Conservation (phyloP, 2,113 vertebrate genomes). For the Connochaetes taurinus region DNA sequence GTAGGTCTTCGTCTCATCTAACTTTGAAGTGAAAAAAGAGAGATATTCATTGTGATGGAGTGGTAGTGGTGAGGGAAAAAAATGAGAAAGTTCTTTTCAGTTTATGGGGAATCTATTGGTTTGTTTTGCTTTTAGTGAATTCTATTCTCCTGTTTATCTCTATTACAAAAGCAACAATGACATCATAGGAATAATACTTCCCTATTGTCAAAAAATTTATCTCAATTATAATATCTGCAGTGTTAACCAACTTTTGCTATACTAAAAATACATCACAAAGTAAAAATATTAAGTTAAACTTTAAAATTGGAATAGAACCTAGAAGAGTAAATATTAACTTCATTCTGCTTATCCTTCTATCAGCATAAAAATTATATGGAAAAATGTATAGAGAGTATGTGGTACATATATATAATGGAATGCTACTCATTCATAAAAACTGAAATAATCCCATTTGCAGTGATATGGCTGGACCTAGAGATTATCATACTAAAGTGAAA, state of each 20-base stretch:
- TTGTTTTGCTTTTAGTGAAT: neutral
- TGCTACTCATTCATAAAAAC: neutral
- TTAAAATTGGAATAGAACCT: neutral
- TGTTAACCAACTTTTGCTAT: neutral
- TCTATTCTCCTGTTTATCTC: slow-evolving; percentile 14
- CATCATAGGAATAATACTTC: neutral
- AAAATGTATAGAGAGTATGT: neutral
- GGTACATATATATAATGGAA: neutral
- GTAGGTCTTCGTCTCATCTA: neutral
- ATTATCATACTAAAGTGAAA: neutral
- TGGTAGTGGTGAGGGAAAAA: neutral
- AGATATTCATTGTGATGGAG: neutral
- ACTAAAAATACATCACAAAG: neutral
- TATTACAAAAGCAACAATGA: neutral
- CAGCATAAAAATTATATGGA: neutral
- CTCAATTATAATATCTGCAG: neutral
- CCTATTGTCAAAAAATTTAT: neutral
- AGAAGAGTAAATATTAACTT: neutral
- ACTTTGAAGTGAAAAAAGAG: neutral
- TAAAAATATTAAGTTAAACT: slow-evolving; percentile 7
- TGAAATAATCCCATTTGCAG: neutral
- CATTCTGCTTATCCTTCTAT: neutral
- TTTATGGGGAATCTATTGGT: neutral
- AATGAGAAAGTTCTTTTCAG: neutral
- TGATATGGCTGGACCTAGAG: neutral